A percentile compares a stretch with the other conserved stretches of the same genome.
These are phyloP conservation scores for Drosophila prolongata DNA, from an alignment of 2,888 invertebrate species.

Conservation along the genomic window DNA sequence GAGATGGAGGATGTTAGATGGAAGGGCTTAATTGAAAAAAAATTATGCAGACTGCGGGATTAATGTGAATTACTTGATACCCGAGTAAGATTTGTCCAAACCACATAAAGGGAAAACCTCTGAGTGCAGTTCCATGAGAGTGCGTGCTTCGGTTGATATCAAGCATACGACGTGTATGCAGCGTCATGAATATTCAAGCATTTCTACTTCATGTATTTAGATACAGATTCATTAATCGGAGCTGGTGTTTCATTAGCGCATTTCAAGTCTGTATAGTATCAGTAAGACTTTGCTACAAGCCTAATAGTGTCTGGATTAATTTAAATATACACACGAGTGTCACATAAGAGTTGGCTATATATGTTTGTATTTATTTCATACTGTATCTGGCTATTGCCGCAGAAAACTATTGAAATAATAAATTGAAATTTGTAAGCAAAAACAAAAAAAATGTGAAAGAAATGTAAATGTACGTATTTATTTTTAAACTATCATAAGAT, in stretches of 20 bases:
- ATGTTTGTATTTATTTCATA: too few species aligned
- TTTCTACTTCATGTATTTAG: background rate
- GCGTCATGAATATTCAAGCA: constrained; percentile 11
- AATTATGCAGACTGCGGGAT: constrained; percentile 46
- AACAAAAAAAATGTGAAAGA: too few species aligned
- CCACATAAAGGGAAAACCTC: constrained; percentile 31
- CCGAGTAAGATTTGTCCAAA: constrained; percentile 25
- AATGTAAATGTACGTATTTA: too few species aligned
- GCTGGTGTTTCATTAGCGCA: background rate
- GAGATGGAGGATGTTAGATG: constrained; percentile 21
- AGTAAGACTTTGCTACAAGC: too few species aligned
- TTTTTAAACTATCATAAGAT: too few species aligned
- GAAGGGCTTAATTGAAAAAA: constrained; percentile 63
- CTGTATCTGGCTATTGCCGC: too few species aligned
- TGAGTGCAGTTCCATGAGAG: constrained; percentile 18
- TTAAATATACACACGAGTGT: too few species aligned
- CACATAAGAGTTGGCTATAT: too few species aligned
- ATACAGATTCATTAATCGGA: background rate
- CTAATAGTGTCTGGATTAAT: too few species aligned
- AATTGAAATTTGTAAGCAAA: too few species aligned
- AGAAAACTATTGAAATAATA: too few species aligned
- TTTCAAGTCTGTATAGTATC: background rate
- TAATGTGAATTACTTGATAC: constrained; percentile 45
- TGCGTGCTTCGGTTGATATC: constrained; percentile 28
- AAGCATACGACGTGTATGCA: constrained; percentile 20